These are phyloP conservation scores for Megalops cyprinoides DNA, from an alignment of 2,797 vertebrate genomes.

Conservation along the genomic window DNA sequence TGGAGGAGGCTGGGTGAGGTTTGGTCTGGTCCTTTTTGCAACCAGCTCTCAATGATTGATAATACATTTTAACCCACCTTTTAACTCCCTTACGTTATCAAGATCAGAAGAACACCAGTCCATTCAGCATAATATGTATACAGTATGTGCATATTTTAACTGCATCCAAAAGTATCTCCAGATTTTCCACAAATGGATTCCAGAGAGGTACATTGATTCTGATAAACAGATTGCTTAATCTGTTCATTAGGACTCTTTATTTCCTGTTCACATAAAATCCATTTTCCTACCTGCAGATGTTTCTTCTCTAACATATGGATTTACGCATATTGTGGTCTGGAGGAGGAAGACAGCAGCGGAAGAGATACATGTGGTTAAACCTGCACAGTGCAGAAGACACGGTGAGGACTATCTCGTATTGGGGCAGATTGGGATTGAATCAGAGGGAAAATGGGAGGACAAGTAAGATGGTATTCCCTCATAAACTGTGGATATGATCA, in stretches of 20 bases:
- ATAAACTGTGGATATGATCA: constrained; percentile 1
- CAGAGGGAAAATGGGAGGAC: constrained; percentile 32
- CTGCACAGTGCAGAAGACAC: constrained; percentile 29
- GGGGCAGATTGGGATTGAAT: constrained; percentile 31
- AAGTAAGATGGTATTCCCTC: constrained; percentile 1
- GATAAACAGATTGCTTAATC: constrained; percentile 46
- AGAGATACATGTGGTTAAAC: constrained; percentile 50
- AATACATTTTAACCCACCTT: too few species aligned
- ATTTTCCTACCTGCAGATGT: constrained; percentile 60
- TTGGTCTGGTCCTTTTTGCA: too few species aligned
- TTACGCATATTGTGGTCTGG: constrained; percentile 45
- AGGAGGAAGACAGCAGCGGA: constrained; percentile 41
- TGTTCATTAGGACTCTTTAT: constrained; percentile 42
- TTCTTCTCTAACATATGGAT: constrained; percentile 56
- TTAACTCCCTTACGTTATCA: too few species aligned
- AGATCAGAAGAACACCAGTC: too few species aligned
- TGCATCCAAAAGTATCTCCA: neutral
- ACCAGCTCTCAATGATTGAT: too few species aligned
- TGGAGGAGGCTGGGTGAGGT: too few species aligned
- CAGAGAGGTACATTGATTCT: constrained; percentile 35
- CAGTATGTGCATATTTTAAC: neutral
- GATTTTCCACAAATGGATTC: neutral
- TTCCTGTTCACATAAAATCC: constrained; percentile 51
- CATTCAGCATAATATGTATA: too few species aligned
- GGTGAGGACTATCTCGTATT: constrained; percentile 26